These are phyloP conservation scores for Hyperoplus immaculatus DNA, from an alignment of 2,797 vertebrate species.

Conservation along the genomic window DNA sequence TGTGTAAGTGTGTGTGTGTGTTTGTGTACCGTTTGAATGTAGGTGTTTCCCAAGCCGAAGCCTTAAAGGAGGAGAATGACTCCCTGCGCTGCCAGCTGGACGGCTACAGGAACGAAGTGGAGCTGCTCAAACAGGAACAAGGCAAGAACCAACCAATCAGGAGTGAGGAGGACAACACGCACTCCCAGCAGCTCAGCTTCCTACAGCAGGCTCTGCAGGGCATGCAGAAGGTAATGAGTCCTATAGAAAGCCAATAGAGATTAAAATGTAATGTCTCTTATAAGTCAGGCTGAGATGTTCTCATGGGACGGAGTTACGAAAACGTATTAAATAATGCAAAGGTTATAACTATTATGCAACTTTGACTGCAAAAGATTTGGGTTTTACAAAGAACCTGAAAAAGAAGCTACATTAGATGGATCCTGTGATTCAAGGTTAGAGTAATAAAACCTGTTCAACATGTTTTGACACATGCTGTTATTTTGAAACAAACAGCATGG, in stretches of 20 bases:
- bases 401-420: background rate
- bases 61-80: constrained; percentile 95
- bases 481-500: background rate
- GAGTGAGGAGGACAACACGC: constrained; percentile 89
- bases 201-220: constrained; percentile 95
- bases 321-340: background rate
- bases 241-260: too few relatives aligned
- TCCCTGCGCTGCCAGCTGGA: constrained; percentile 95
- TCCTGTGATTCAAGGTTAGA: background rate
- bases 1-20: background rate
- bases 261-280: background rate
- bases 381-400: too few relatives aligned
- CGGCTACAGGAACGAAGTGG: constrained; percentile 94
- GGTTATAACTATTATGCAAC: too few relatives aligned
- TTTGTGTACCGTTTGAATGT: constrained; percentile 17
- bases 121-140: constrained; percentile 94
- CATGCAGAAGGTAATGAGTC: constrained; percentile 92
- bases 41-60: constrained; percentile 90
- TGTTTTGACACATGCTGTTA: background rate
- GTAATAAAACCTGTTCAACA: background rate
- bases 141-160: constrained; percentile 87
- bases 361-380: too few relatives aligned
- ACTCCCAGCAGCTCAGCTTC: constrained; percentile 92
- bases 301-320: background rate
- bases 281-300: background rate